These are phyloP conservation scores for Coilia nasus DNA, from an alignment of 2,797 vertebrate genomes.

Conservation along the genomic window DNA sequence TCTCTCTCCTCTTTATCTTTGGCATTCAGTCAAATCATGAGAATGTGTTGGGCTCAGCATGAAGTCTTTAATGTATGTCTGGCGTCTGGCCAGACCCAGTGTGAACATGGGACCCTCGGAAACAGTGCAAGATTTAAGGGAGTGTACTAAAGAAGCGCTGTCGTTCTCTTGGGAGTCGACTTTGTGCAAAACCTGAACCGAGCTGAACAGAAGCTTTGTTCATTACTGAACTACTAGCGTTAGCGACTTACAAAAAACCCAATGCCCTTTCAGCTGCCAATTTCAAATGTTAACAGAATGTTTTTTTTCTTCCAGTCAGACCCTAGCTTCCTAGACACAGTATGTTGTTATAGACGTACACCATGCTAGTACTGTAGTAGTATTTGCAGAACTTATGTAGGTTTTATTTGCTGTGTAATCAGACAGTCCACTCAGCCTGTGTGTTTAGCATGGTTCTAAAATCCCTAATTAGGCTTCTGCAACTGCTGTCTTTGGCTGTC, in stretches of 20 bases:
- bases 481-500: neutral
- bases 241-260: neutral
- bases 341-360: too few relatives aligned
- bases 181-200: neutral
- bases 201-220: neutral
- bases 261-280: neutral
- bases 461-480: neutral
- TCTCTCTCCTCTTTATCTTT: neutral
- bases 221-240: neutral
- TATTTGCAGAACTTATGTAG: neutral
- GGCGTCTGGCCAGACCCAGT: neutral
- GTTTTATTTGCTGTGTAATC: slow-evolving; percentile 1
- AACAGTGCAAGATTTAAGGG: slow-evolving; percentile 3
- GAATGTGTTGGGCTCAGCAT: slow-evolving; percentile 20
- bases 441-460: neutral
- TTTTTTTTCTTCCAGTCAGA: neutral
- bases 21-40: neutral
- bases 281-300: neutral
- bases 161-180: neutral
- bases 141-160: neutral
- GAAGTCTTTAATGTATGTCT: slow-evolving; percentile 18
- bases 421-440: neutral
- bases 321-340: neutral
- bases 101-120: neutral
- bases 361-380: neutral